Evolutionary conservation across 2,797 vertebrate species (phyloP).

Genomic region (Atherinosoma microstoma): DNA sequence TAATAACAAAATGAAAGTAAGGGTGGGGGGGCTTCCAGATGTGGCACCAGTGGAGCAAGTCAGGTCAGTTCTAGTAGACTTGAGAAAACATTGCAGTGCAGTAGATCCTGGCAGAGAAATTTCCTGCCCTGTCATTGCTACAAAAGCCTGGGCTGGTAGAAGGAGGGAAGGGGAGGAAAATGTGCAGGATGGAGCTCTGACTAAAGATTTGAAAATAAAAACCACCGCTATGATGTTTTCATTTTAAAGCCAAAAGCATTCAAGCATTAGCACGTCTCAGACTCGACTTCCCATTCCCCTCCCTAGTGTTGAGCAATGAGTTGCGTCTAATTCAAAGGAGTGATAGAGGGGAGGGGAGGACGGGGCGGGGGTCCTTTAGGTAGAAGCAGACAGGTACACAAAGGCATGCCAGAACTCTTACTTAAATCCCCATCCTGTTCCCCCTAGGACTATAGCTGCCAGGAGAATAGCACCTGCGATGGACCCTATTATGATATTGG

Average conservation of each 20-base stretch:
- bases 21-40: slow-evolving; percentile 18
- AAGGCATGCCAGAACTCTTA: slow-evolving; percentile 88
- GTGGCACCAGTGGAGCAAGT: slow-evolving; percentile 45
- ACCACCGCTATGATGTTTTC: not conserved
- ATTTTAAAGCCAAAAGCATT: slow-evolving; percentile 36
- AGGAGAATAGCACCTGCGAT: slow-evolving; percentile 97
- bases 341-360: slow-evolving; percentile 43
- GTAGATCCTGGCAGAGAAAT: slow-evolving; percentile 53
- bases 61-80: slow-evolving; percentile 12
- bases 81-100: slow-evolving; percentile 24
- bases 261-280: slow-evolving; percentile 32
- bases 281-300: slow-evolving; percentile 34
- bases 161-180: slow-evolving; percentile 9
- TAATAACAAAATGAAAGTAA: slow-evolving; percentile 1
- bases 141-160: not conserved
- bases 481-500: slow-evolving; percentile 98
- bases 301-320: slow-evolving; percentile 16
- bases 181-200: slow-evolving; percentile 44
- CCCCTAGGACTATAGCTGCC: slow-evolving; percentile 97
- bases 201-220: slow-evolving; percentile 11
- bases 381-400: slow-evolving; percentile 82
- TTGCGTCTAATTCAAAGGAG: slow-evolving; percentile 33
- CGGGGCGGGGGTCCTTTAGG: slow-evolving; percentile 52
- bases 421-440: slow-evolving; percentile 99
- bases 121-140: slow-evolving; percentile 18